Evolutionary conservation across 1,140 invertebrate species (phyloP).

Genomic region (Eubasilissa regina): DNA sequence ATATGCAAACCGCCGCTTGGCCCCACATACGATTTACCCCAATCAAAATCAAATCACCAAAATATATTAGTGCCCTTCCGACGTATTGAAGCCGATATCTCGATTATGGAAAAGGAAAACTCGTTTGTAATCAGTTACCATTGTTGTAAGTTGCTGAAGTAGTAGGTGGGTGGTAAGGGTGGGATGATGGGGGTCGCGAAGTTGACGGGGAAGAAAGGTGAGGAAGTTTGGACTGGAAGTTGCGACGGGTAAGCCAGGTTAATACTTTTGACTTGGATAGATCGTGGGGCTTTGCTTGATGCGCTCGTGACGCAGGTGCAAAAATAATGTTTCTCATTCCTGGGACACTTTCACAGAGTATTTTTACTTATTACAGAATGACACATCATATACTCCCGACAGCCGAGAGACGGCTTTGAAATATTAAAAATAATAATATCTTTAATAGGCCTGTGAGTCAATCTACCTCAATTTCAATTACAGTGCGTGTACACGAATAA

Average conservation of each 20-base stretch:
- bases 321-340: conserved; percentile 4
- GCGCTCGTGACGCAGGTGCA: conserved; percentile 13
- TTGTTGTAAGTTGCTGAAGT: conserved; percentile 15
- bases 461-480: too few relatives aligned
- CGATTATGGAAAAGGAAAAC: background rate
- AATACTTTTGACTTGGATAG: conserved; percentile 49
- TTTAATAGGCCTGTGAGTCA: too few relatives aligned
- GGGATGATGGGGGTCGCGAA: background rate
- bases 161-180: background rate
- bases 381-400: too few relatives aligned
- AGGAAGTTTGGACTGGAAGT: conserved; percentile 15
- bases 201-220: background rate
- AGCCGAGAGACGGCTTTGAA: too few relatives aligned
- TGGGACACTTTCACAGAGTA: background rate
- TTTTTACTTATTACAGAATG: background rate
- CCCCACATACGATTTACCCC: background rate
- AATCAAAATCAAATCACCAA: background rate
- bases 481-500: too few relatives aligned
- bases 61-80: background rate
- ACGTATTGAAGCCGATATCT: background rate
- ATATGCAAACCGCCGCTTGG: background rate
- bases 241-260: conserved; percentile 37
- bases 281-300: conserved; percentile 28
- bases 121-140: conserved; percentile 41
- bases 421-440: too few relatives aligned